Evolutionary conservation across 2,113 vertebrate species (phyloP).

Genomic region (Sinocyclocheilus rhinocerous): DNA sequence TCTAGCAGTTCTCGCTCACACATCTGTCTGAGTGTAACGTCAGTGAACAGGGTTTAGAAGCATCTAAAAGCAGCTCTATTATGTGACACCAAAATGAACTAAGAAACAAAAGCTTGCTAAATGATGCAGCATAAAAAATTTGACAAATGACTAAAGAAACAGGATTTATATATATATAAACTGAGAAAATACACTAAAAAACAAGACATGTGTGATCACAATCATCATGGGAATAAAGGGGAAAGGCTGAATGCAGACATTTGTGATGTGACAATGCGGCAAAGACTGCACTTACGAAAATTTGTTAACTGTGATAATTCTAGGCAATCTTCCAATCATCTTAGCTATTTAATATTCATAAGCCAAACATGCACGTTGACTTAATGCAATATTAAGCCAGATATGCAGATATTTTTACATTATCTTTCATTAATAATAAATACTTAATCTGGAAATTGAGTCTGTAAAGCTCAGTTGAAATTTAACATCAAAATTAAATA

Average conservation of each 20-base stretch:
- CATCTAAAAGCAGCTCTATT: background rate
- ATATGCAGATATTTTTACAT: background rate
- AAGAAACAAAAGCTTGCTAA: background rate
- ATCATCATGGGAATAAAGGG: background rate
- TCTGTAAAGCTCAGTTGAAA: background rate
- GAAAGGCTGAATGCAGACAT: background rate
- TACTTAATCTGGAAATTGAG: background rate
- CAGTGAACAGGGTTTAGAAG: background rate
- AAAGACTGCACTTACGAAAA: background rate
- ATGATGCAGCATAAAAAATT: background rate
- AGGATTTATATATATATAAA: background rate
- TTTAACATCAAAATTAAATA: background rate
- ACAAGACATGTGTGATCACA: background rate
- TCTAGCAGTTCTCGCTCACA: background rate
- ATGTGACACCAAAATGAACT: background rate
- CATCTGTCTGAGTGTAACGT: background rate
- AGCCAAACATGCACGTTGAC: background rate
- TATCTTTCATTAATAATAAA: background rate
- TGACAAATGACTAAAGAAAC: background rate
- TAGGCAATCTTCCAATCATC: background rate
- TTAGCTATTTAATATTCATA: background rate
- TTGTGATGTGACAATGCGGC: background rate
- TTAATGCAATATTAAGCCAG: background rate
- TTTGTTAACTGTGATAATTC: background rate
- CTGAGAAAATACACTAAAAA: background rate